Evolutionary conservation across 1,140 invertebrate genomes (phyloP), one percentile per base, ranked within the genome.

Genomic region (Proales similis): DNA sequence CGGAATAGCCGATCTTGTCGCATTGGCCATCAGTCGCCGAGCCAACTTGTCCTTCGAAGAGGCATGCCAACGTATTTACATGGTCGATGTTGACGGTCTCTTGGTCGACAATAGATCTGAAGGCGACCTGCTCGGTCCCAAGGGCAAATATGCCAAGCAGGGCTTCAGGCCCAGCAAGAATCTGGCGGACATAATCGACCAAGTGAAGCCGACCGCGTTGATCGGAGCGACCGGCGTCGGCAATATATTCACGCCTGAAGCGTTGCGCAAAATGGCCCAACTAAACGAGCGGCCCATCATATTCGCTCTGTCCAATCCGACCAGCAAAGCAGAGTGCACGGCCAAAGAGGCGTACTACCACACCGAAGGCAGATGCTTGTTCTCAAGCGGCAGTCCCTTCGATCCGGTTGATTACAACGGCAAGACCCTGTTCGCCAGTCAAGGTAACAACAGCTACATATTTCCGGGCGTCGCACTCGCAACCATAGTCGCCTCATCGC

Each of bases 401-500:
- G 48, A 69, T 17, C 63, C 70, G 7, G 71, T 73, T 17, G 66
- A 60, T 9, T 30, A 64, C 7, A 69, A 72, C 48, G 72, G 69
- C 4, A 67, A 71, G 42, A 70, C 64, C 2, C 69, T 65, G 26
- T 20, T 67, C 48, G 73, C 75, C 1, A 72, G 75, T 1, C 74
- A 76, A 64, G 75, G 74, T 2, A 77, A 77, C 63, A 77, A 77
- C 66, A 71, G 74, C 29, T 77, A 76, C 67, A 73, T 77, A 26
- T 77, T 77, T 67, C 75, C 75, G 17, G 74, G 73, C 17, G 68
- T 77, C 4, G 74, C 73, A 0, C 65, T 77, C 6, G 74, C 68
- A 26, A 66, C 71, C 5, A 73, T 72, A 20, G 57, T 68, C 0
- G 72, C 67, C 65, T 69, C 68, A 11, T 68, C 74, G 7, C 48